phyloP scores from a whole-genome alignment of 2,888 invertebrate species.

The Dastarcus helophoroides region DNA sequence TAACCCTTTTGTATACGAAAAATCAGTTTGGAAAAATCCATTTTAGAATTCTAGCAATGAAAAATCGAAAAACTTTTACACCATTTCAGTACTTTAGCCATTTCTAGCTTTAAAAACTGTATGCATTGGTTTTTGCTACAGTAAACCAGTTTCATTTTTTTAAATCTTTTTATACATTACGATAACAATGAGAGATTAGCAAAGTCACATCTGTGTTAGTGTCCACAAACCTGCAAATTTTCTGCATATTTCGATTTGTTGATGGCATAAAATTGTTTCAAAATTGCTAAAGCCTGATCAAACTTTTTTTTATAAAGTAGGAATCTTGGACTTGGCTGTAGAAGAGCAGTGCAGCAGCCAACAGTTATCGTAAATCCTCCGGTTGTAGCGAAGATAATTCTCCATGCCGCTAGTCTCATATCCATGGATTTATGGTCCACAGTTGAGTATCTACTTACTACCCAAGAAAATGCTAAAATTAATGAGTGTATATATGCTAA shows the following conservation, averaged over 20 bases:
- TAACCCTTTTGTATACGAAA: too few species aligned
- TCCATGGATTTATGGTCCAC: conserved; percentile 19
- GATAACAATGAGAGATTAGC: too few species aligned
- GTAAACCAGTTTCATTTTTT: too few species aligned
- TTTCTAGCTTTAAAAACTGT: too few species aligned
- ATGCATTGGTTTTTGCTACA: too few species aligned
- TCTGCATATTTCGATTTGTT: conserved; percentile 38
- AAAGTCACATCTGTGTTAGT: too few species aligned
- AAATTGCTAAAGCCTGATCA: conserved; percentile 29
- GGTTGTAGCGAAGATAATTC: conserved; percentile 33
- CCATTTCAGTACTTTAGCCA: too few species aligned
- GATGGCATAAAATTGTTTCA: conserved; percentile 39
- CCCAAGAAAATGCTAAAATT: conserved; percentile 11
- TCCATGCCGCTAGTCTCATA: conserved; percentile 35
- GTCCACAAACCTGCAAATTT: conserved; percentile 29
- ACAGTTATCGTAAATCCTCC: conserved; percentile 33
- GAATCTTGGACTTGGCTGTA: conserved; percentile 37
- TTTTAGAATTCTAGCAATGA: too few species aligned
- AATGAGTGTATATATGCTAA: too few species aligned
- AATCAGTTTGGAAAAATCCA: too few species aligned
- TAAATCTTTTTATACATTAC: too few species aligned
- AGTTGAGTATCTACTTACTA: conserved; percentile 12
- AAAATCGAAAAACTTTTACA: too few species aligned
- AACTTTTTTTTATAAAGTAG: conserved; percentile 30
- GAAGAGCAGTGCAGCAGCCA: conserved; percentile 32